Evolutionary conservation across 1,140 invertebrate species (phyloP).

Genomic region (Archegozetes longisetosus): DNA sequence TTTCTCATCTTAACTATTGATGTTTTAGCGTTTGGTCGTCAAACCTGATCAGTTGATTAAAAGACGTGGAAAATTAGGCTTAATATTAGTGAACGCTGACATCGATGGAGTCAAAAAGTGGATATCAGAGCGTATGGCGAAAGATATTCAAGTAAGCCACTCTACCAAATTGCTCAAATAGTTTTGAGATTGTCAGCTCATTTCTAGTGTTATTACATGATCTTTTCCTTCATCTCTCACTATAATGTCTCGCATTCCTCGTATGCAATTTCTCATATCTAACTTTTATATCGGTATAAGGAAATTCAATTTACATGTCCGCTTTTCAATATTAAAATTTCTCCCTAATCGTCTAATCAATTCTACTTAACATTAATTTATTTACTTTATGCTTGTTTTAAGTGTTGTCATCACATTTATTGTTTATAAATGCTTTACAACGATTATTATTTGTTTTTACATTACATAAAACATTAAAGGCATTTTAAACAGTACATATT

Average conservation of each 20-base stretch:
- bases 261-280: neutral
- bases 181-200: neutral
- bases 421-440: too few relatives aligned
- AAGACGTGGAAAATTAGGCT: constrained; percentile 82
- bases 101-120: constrained; percentile 61
- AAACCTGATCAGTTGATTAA: constrained; percentile 99
- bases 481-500: too few relatives aligned
- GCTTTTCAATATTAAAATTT: too few relatives aligned
- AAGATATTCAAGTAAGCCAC: constrained; percentile 52
- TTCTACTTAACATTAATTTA: too few relatives aligned
- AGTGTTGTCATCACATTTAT: too few relatives aligned
- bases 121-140: constrained; percentile 69
- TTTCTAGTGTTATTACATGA: neutral
- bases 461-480: too few relatives aligned
- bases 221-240: neutral
- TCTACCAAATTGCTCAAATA: neutral
- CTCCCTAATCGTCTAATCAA: too few relatives aligned
- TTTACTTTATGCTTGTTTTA: too few relatives aligned
- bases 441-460: too few relatives aligned
- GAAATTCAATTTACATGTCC: too few relatives aligned
- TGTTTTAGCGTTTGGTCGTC: constrained; percentile 62
- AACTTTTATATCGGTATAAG: too few relatives aligned
- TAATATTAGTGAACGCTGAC: constrained; percentile 86
- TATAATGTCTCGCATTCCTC: neutral
- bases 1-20: constrained; percentile 14